These are phyloP conservation scores for Leptinotarsa rubiginosa DNA, from an alignment of 2,888 invertebrate species.

Conservation along the genomic window DNA sequence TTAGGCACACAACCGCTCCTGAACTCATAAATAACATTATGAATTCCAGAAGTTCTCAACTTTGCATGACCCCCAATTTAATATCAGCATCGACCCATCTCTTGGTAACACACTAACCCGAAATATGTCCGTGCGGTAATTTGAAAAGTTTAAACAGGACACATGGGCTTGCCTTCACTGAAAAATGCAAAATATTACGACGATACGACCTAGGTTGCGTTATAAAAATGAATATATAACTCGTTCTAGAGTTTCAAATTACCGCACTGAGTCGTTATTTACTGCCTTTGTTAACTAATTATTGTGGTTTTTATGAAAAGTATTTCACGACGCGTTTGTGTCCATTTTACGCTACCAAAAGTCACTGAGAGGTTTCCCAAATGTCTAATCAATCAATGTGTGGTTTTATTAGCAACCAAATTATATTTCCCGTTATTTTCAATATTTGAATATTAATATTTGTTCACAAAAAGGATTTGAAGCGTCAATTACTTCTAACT, in stretches of 20 bases:
- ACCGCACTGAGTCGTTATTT: constrained; percentile 31
- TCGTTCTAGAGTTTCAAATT: constrained; percentile 40
- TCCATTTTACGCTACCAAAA: neutral
- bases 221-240: constrained; percentile 38
- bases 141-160: constrained; percentile 43
- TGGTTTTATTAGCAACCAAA: too few relatives aligned
- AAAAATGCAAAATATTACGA: constrained; percentile 42
- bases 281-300: constrained; percentile 24
- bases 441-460: too few relatives aligned
- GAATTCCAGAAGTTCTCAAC: constrained; percentile 11
- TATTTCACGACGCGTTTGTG: neutral
- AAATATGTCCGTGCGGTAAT: constrained; percentile 29
- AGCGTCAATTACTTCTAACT: too few relatives aligned
- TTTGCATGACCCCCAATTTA: constrained; percentile 7
- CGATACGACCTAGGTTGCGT: constrained; percentile 26
- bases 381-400: neutral
- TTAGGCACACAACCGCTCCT: neutral
- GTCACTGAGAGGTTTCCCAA: neutral
- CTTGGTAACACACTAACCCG: neutral
- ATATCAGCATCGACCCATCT: constrained; percentile 4
- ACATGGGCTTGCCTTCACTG: constrained; percentile 32
- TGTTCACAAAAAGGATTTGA: too few relatives aligned
- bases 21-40: constrained; percentile 6
- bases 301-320: constrained; percentile 11
- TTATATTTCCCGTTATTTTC: too few relatives aligned